Conservation (phyloP, 2,113 vertebrate genomes). For the Centropus bengalensis region DNA sequence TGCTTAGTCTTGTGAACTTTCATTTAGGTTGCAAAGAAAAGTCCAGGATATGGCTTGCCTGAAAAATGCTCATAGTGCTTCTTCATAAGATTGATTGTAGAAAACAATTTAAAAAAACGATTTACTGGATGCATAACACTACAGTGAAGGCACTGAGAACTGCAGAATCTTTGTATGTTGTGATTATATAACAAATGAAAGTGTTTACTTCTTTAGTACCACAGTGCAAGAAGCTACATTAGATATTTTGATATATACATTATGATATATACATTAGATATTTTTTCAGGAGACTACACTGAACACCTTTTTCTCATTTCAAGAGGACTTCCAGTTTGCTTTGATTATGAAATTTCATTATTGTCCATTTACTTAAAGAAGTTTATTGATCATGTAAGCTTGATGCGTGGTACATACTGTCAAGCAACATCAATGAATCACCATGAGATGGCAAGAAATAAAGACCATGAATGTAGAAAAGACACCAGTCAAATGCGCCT, state of each 20-base stretch:
- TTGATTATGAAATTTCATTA: neutral
- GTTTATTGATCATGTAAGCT: neutral
- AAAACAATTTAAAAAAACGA: constrained; percentile 30
- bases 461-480: neutral
- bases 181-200: neutral
- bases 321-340: neutral
- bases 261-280: neutral
- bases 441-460: neutral
- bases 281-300: neutral
- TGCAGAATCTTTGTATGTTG: neutral
- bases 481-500: neutral
- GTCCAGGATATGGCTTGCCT: neutral
- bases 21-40: neutral
- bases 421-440: neutral
- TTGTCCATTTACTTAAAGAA: neutral
- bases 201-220: neutral
- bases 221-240: neutral
- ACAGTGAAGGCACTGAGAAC: neutral
- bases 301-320: neutral
- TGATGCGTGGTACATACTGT: neutral
- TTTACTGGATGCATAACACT: neutral
- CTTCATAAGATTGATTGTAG: constrained; percentile 21
- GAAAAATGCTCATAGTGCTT: constrained; percentile 8
- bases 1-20: neutral
- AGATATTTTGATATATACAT: neutral